A percentile compares a stretch with the other conserved stretches of the same genome.
Evolutionary conservation across 2,797 vertebrate genomes (phyloP).

Genomic region (Acipenser oxyrinchus): DNA sequence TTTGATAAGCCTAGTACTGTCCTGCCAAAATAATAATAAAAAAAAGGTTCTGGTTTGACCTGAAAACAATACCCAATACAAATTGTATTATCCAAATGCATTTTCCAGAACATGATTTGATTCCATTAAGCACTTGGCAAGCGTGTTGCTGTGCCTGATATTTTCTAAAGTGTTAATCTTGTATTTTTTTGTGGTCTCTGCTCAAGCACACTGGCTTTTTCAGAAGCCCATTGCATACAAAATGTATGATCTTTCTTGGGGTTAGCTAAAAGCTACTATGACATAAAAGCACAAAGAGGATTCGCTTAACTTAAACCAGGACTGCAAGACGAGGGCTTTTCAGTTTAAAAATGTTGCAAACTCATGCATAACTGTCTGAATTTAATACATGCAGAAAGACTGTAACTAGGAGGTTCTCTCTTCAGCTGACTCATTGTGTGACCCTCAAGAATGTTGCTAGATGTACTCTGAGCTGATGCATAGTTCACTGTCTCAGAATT

Average conservation of each 20-base stretch:
- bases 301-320: neutral
- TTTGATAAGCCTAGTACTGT: too few species aligned
- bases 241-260: neutral
- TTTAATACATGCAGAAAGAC: too few species aligned
- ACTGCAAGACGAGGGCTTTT: neutral
- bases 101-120: neutral
- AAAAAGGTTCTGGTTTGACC: too few species aligned
- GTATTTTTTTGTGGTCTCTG: neutral
- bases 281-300: neutral
- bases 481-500: too few species aligned
- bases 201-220: too few species aligned
- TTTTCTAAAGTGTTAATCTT: neutral
- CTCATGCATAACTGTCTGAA: too few species aligned
- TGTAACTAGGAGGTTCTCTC: neutral
- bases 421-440: neutral
- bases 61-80: too few species aligned
- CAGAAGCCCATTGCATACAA: neutral
- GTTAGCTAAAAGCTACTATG: neutral
- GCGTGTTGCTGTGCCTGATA: neutral
- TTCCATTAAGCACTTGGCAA: too few species aligned
- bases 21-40: too few species aligned
- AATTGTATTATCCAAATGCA: too few species aligned
- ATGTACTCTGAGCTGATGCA: too few species aligned
- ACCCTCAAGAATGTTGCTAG: neutral
- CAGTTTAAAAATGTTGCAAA: too few species aligned